phyloP scores from a whole-genome alignment of 2,888 invertebrate species.

The Spilarctia lutea region DNA sequence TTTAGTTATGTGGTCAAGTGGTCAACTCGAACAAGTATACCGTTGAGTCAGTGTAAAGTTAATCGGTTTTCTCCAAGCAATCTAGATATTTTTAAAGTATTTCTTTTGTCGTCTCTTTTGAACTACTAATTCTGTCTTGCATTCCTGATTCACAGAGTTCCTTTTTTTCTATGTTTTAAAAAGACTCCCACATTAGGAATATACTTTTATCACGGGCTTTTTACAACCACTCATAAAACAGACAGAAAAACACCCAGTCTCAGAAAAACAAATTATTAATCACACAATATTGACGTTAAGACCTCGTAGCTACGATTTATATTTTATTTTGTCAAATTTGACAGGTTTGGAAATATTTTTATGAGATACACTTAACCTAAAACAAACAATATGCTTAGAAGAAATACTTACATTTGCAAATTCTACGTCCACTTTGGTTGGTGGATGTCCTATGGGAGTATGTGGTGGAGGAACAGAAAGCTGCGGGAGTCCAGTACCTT shows the following conservation, averaged over 20 bases:
- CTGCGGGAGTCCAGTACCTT: neutral
- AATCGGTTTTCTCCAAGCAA: neutral
- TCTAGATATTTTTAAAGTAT: neutral
- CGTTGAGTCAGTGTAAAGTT: neutral
- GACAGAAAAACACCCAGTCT: no score
- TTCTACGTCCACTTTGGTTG: conserved; percentile 50
- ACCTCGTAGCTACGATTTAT: neutral
- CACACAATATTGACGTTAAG: neutral
- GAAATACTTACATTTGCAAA: conserved; percentile 61
- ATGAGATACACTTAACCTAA: neutral
- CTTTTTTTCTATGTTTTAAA: no score
- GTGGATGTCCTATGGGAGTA: conserved; percentile 16
- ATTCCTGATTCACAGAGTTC: no score
- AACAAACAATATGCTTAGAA: neutral
- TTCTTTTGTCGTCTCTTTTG: no score
- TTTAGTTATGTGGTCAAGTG: no score
- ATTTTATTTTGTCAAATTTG: neutral
- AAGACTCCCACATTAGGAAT: no score
- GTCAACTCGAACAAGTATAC: neutral
- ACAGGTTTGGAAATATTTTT: neutral
- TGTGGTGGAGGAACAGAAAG: neutral
- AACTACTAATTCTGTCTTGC: neutral
- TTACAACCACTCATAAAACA: no score
- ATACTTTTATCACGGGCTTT: no score
- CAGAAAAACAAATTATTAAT: no score